Percentiles rank a stretch among this genome's conserved stretches.
phyloP scores from a whole-genome alignment of 2,113 vertebrate species.

The Prunella fulvescens region DNA sequence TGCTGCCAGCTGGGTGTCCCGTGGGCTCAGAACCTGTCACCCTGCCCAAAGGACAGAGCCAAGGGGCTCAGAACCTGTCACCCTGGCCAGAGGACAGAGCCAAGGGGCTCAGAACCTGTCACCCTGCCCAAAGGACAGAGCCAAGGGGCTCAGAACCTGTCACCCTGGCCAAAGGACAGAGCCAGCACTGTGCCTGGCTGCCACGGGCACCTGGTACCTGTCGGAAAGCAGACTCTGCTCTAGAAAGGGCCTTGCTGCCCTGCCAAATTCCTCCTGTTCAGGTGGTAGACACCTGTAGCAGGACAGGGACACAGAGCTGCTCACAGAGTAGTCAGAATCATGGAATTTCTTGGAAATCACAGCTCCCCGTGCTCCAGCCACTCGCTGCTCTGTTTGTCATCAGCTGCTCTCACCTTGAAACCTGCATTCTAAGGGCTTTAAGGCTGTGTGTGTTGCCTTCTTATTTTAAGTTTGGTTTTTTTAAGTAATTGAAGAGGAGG shows the following conservation, averaged over 20 bases:
- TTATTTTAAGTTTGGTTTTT: neutral
- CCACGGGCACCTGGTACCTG: neutral
- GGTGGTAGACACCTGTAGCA: neutral
- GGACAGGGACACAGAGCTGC: fast-evolving
- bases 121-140: too few species aligned
- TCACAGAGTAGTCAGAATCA: neutral
- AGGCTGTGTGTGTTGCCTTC: neutral
- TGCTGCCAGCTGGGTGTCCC: neutral
- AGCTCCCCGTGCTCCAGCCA: neutral
- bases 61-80: neutral
- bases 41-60: neutral
- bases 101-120: neutral
- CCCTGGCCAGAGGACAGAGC: neutral
- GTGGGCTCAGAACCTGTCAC: neutral
- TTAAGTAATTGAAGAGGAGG: neutral
- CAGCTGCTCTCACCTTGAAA: neutral
- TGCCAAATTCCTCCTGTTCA: neutral
- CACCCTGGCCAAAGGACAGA: neutral
- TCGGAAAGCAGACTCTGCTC: neutral
- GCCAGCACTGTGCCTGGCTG: fast-evolving
- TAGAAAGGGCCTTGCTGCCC: neutral
- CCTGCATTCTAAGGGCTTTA: neutral
- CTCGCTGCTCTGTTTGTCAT: neutral
- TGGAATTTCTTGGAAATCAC: neutral
- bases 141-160: neutral